Evolutionary conservation across 2,113 vertebrate species (phyloP).

Genomic region (Gymnocephalus cernua): DNA sequence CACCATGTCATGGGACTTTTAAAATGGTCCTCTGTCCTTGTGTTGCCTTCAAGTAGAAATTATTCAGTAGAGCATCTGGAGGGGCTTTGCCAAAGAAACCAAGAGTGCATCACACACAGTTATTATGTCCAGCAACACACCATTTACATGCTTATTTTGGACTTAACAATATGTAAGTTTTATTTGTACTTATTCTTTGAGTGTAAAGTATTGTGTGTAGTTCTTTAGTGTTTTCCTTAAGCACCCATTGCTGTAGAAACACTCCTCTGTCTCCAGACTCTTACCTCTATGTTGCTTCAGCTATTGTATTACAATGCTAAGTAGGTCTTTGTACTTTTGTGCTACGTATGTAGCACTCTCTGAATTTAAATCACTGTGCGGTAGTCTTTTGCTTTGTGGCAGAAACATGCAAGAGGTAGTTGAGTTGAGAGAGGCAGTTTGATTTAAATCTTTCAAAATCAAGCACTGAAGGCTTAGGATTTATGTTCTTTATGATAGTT

Average conservation of each 20-base stretch:
- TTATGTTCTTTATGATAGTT: background rate
- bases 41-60: constrained; percentile 25
- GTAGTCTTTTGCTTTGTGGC: constrained; percentile 39
- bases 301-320: constrained; percentile 50
- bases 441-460: background rate
- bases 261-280: background rate
- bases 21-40: background rate
- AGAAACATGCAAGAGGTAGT: constrained; percentile 11
- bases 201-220: background rate
- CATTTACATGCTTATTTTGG: constrained; percentile 1
- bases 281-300: constrained; percentile 20
- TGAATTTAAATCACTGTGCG: constrained; percentile 62
- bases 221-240: constrained; percentile 12
- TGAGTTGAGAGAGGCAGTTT: constrained; percentile 28
- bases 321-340: constrained; percentile 65
- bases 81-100: constrained; percentile 2
- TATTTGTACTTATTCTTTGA: background rate
- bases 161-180: background rate
- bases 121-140: background rate
- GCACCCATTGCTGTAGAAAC: constrained; percentile 19
- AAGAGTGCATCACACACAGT: background rate
- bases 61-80: constrained; percentile 28
- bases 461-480: background rate
- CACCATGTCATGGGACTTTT: too few relatives aligned
- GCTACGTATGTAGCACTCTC: constrained; percentile 20